These are phyloP conservation scores for Bostrychus sinensis DNA, from an alignment of 2,113 vertebrate genomes.

Conservation along the genomic window DNA sequence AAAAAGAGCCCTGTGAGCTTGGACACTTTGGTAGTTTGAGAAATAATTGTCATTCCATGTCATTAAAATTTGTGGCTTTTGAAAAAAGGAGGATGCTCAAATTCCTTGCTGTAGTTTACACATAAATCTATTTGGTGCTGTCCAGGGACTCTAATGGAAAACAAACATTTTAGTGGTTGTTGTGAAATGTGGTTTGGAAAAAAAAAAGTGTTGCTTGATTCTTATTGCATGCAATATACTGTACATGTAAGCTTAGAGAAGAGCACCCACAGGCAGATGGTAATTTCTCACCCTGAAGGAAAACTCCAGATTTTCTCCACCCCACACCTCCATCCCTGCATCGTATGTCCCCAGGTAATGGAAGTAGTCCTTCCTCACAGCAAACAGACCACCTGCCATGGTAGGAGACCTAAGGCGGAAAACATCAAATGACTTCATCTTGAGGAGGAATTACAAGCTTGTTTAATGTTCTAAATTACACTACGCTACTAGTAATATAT, in stretches of 20 bases:
- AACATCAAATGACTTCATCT: neutral
- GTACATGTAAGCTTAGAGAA: constrained; percentile 3
- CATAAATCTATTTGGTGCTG: constrained; percentile 16
- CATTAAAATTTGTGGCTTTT: constrained; percentile 16
- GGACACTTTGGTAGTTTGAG: neutral
- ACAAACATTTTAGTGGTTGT: constrained; percentile 21
- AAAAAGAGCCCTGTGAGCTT: constrained; percentile 32
- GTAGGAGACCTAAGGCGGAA: constrained; percentile 88
- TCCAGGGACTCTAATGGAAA: constrained; percentile 36
- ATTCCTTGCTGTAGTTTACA: constrained; percentile 43
- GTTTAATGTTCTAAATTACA: neutral
- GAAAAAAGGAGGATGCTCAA: constrained; percentile 3
- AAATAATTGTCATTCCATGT: constrained; percentile 17
- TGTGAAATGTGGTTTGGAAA: neutral
- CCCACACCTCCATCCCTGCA: constrained; percentile 99
- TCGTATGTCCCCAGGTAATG: constrained; percentile 96
- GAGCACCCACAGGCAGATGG: neutral
- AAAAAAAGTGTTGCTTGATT: constrained; percentile 24
- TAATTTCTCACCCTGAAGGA: constrained; percentile 91
- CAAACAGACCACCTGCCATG: constrained; percentile 98
- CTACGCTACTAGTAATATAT: neutral
- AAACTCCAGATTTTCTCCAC: constrained; percentile 98
- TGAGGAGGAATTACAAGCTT: neutral
- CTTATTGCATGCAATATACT: constrained; percentile 2
- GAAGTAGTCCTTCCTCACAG: constrained; percentile 93